Base-by-base conservation (phyloP, 2,797 vertebrate genomes). In the Galagoides demidoff region DNA sequence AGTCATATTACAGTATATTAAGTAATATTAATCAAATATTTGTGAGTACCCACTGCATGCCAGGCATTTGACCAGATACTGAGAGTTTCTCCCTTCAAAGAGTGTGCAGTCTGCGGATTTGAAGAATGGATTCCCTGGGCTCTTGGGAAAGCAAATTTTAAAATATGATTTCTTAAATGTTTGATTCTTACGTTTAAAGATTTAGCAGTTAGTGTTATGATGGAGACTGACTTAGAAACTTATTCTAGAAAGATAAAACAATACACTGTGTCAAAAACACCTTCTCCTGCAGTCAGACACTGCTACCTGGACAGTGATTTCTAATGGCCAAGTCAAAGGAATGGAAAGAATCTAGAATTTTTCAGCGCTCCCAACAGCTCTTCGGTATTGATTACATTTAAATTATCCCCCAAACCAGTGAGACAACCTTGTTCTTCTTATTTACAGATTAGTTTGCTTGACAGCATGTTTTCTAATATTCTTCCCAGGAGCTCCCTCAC, bases 221-320 rank as follows among this genome's bases (percentile, higher is more conserved):
- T 85, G 64, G 64, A n/a, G 64, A 34, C 31, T 68, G 31, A 34
- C 31, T 68, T 68, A 20, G 31, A 71, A 70, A 57, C 7, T 90
- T n/a, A 83, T 5, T 57, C 90, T 85, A 92, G 59, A 93, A 87
- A 92, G 49, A 73, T 37, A 78, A 71, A 91, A 88, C 14, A 45
- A 61, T 63, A 43, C 0, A 17, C 4, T 5, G 4, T 45, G 39
- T 94, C 61, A 95, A 94, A 92, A 83, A 43, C 27, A 16, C 39
- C 52, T 79, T 96, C 68, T 90, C 49, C 31, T 27, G 3, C 34
- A 90, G 49, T 17, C 25, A 49, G n/a, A 73, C 1, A 39, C 6
- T 70, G 59, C 6, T 52, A 70, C 14, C 6, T 49, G 74, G 63
- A 82, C 1, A 29, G n/a, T 17, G 27, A 85, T 85, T 95, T 93